Percentiles rank a stretch among this genome's conserved stretches.
These are phyloP conservation scores for Drosophila parvula DNA, from an alignment of 1,140 invertebrate species.

Conservation along the genomic window DNA sequence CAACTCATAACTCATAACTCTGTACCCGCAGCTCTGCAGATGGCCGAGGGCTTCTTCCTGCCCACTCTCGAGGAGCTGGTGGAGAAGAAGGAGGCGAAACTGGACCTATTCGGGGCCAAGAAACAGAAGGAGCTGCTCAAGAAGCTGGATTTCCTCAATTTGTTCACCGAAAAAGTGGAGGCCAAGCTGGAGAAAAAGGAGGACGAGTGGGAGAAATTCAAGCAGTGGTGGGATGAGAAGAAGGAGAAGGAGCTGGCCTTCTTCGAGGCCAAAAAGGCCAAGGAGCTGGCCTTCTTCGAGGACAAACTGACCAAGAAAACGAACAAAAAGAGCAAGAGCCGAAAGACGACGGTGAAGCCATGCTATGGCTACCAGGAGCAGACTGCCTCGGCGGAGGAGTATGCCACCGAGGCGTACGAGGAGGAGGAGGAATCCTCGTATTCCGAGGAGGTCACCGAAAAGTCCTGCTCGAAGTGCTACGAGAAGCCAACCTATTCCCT, in stretches of 20 bases:
- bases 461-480: slow-evolving; percentile 22
- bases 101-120: slow-evolving; percentile 43
- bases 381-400: slow-evolving; percentile 4
- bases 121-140: slow-evolving; percentile 62
- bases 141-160: slow-evolving; percentile 68
- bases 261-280: slow-evolving; percentile 60
- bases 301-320: slow-evolving; percentile 49
- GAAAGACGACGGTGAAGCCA: slow-evolving; percentile 21
- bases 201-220: slow-evolving; percentile 65
- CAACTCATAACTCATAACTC: neutral
- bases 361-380: slow-evolving; percentile 36
- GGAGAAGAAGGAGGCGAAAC: slow-evolving; percentile 41
- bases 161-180: slow-evolving; percentile 56
- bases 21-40: slow-evolving; percentile 37
- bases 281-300: slow-evolving; percentile 39
- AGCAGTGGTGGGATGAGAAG: slow-evolving; percentile 65
- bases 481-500: neutral
- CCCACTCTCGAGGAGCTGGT: slow-evolving; percentile 54
- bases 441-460: slow-evolving; percentile 27
- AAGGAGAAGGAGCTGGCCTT: slow-evolving; percentile 59
- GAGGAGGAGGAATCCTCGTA: slow-evolving; percentile 1
- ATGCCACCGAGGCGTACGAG: slow-evolving; percentile 9
- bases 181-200: slow-evolving; percentile 58
- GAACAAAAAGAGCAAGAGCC: slow-evolving; percentile 43
- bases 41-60: slow-evolving; percentile 43